Evolutionary conservation across 2,797 vertebrate genomes (phyloP).

Genomic region (Megalops cyprinoides): DNA sequence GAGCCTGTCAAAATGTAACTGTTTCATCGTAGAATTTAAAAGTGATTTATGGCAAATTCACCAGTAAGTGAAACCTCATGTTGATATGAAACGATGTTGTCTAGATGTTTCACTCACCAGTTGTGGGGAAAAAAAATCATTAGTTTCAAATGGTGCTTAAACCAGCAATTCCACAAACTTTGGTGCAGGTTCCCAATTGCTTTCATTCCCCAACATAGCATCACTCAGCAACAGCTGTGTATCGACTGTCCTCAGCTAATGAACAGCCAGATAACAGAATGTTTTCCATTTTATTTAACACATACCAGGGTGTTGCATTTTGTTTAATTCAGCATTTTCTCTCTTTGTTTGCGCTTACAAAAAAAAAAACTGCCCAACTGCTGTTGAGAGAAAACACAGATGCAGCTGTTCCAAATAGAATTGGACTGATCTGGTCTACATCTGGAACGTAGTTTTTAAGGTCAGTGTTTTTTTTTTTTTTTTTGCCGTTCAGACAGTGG

Average conservation of each 20-base stretch:
- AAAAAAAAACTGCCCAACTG: background rate
- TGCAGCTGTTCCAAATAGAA: background rate
- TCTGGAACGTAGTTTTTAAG: constrained; percentile 11
- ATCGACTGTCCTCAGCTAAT: background rate
- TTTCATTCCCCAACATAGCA: background rate
- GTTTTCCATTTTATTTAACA: constrained; percentile 16
- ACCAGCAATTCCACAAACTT: constrained; percentile 1
- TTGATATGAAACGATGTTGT: background rate
- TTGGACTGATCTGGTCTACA: constrained; percentile 2
- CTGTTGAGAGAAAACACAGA: constrained; percentile 8
- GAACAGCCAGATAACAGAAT: background rate
- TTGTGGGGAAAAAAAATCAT: background rate
- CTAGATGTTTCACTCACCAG: background rate
- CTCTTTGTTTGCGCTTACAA: background rate
- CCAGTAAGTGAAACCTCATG: background rate
- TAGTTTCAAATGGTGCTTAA: background rate
- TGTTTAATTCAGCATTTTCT: constrained; percentile 15
- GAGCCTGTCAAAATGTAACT: background rate
- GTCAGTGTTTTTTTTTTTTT: background rate
- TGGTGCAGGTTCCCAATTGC: background rate
- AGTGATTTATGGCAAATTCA: background rate
- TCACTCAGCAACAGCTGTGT: constrained; percentile 4
- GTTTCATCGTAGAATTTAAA: background rate
- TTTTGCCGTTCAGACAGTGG: background rate
- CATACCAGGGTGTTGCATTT: constrained; percentile 17